Conservation (phyloP, 2,797 vertebrate species). For the Sparidentex hasta region DNA sequence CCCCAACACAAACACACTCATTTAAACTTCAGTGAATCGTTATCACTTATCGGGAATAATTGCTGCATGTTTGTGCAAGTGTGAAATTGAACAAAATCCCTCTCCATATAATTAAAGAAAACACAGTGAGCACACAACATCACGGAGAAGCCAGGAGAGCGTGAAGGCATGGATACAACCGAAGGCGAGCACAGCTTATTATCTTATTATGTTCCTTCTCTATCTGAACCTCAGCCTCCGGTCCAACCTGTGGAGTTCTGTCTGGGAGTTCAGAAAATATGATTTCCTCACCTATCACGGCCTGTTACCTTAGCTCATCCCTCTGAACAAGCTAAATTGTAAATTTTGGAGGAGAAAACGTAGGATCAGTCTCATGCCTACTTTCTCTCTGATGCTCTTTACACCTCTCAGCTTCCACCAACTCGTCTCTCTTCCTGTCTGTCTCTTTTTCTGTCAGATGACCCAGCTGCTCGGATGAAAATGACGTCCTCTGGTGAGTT, state of each 20-base stretch:
- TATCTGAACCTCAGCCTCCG: slow-evolving; percentile 48
- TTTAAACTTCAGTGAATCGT: slow-evolving; percentile 77
- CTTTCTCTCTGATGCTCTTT: slow-evolving; percentile 41
- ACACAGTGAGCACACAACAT: slow-evolving; percentile 75
- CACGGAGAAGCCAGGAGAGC: slow-evolving; percentile 62
- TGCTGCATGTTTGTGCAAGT: slow-evolving; percentile 80
- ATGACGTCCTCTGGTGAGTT: slow-evolving; percentile 79
- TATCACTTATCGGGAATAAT: slow-evolving; percentile 85
- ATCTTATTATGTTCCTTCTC: slow-evolving; percentile 56
- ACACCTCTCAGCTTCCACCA: slow-evolving; percentile 43
- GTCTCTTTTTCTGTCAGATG: slow-evolving; percentile 57
- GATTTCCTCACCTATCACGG: slow-evolving; percentile 47
- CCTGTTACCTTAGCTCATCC: slow-evolving; percentile 37
- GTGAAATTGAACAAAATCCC: slow-evolving; percentile 85
- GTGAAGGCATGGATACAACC: slow-evolving; percentile 64
- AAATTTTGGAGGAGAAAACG: slow-evolving; percentile 22
- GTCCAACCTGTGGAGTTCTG: slow-evolving; percentile 56
- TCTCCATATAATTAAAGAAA: slow-evolving; percentile 82
- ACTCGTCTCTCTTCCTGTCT: slow-evolving; percentile 47
- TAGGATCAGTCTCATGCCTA: slow-evolving; percentile 42
- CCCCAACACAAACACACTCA: slow-evolving; percentile 59
- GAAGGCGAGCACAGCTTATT: slow-evolving; percentile 41
- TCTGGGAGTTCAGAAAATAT: slow-evolving; percentile 34
- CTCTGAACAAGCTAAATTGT: slow-evolving; percentile 27
- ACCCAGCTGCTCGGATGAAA: slow-evolving; percentile 79